These are phyloP conservation scores for Ianthella basta DNA, from an alignment of 37 sponge, comb jelly and placozoan species.

Conservation along the genomic window DNA sequence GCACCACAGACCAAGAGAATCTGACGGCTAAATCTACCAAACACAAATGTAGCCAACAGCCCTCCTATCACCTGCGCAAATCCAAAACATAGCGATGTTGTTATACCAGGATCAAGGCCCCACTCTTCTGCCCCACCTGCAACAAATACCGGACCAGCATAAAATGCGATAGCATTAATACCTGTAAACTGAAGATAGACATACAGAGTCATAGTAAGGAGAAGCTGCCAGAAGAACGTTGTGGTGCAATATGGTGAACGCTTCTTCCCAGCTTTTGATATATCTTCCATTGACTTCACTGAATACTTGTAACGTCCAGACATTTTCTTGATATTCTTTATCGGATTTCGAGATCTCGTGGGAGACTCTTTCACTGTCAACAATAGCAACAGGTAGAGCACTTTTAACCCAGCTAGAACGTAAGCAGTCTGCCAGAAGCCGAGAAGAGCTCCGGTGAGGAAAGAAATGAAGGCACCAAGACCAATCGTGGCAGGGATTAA, in stretches of 20 bases:
- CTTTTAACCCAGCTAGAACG: not conserved
- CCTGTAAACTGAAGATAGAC: not conserved
- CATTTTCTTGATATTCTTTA: not conserved
- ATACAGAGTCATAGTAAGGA: not conserved
- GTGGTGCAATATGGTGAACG: not conserved
- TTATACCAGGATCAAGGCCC: not conserved
- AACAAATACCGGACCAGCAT: not conserved
- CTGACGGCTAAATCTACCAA: not conserved
- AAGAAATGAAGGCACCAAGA: constrained; percentile 4
- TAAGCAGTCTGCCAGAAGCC: not conserved
- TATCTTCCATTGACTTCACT: not conserved
- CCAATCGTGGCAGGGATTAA: not conserved
- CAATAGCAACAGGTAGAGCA: not conserved
- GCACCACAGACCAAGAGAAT: not conserved
- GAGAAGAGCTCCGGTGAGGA: not conserved
- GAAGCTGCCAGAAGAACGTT: not conserved
- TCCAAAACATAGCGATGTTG: not conserved
- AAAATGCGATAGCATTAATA: constrained; percentile 7
- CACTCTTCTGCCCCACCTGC: not conserved
- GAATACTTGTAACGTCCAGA: not conserved
- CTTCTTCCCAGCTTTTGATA: not conserved
- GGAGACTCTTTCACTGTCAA: not conserved
- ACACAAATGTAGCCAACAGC: not conserved
- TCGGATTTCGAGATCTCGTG: not conserved
- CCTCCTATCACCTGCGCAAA: not conserved